Evolutionary conservation across 2,797 vertebrate genomes (phyloP), one percentile per base, ranked within the genome.

Genomic region (Eutrigla gurnardus): DNA sequence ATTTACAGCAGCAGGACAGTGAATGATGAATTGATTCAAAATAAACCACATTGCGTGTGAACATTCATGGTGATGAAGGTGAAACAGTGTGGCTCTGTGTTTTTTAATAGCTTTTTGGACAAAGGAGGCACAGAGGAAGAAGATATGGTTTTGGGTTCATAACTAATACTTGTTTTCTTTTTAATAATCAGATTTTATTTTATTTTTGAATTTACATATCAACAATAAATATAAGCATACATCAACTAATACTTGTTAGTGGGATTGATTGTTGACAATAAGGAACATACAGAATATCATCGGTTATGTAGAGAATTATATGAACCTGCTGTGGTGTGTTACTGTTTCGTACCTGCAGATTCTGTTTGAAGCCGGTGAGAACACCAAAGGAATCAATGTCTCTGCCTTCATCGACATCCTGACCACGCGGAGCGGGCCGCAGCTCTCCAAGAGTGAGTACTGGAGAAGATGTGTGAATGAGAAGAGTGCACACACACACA

Each of bases 281-380:
- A 18, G 52, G 36, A 14, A 55, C n/a, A 18, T 43, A 5, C 15
- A 46, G 7, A 25, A 25, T 14, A 11, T 36, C 13, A 5, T 15
- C 18, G 2, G 2, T 39, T 7, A 35, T 14, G 57, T 15, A 14
- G n/a, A 42, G 54, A 39, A 32, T 17, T 4, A 12, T 7, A 15
- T 55, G 1, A 64, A 6, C 32, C 7, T 14, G 2, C 50, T 7
- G 52, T 17, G 3, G 0, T 0, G 0, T 66, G 36, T 37, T 17
- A 0, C 5, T 67, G 9, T 39, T 15, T 42, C 59, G 5, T 40
- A 1, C 35, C 33, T 59, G 42, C 70, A 99, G 97, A 92, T 87
- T 63, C 92, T 99, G 36, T 97, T 96, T 66, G 96, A 97, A 66
- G 95, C 96, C n/a, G 96, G 96, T 52, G 96, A 98, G 77, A 92